These are phyloP conservation scores for Mionectes olivaceus DNA, from an alignment of 2,797 vertebrate species.

Conservation along the genomic window DNA sequence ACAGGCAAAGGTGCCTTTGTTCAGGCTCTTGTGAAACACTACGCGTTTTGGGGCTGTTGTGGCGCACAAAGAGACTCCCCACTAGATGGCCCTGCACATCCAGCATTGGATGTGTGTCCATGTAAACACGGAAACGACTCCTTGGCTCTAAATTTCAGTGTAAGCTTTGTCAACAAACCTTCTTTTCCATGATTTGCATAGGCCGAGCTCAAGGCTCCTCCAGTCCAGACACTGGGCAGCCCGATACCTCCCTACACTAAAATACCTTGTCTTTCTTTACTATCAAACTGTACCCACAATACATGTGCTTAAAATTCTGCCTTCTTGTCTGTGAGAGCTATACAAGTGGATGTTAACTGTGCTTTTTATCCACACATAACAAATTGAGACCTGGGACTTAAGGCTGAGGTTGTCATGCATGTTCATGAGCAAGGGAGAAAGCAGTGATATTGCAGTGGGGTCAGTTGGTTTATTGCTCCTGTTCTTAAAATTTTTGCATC, in stretches of 20 bases:
- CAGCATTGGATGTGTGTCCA: not conserved
- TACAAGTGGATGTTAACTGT: not conserved
- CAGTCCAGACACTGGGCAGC: not conserved
- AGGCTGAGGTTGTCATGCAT: not conserved
- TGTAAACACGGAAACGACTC: not conserved
- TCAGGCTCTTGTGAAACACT: not conserved
- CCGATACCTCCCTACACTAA: not conserved
- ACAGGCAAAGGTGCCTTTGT: not conserved
- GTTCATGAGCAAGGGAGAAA: not conserved
- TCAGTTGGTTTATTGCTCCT: not conserved
- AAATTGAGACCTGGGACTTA: not conserved
- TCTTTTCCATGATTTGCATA: accelerated
- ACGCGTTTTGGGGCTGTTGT: not conserved
- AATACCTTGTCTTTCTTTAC: not conserved
- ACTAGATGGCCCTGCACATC: conserved; percentile 61
- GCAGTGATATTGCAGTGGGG: not conserved
- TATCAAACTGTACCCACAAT: not conserved
- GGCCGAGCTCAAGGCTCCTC: not conserved
- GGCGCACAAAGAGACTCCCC: not conserved
- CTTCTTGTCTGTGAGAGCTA: accelerated
- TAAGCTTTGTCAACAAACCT: not conserved
- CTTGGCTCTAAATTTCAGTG: not conserved
- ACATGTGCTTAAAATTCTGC: not conserved
- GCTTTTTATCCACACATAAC: not conserved
- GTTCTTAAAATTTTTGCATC: not conserved